phyloP scores from a whole-genome alignment of 2,888 invertebrate species.

The Pollenia labialis region DNA sequence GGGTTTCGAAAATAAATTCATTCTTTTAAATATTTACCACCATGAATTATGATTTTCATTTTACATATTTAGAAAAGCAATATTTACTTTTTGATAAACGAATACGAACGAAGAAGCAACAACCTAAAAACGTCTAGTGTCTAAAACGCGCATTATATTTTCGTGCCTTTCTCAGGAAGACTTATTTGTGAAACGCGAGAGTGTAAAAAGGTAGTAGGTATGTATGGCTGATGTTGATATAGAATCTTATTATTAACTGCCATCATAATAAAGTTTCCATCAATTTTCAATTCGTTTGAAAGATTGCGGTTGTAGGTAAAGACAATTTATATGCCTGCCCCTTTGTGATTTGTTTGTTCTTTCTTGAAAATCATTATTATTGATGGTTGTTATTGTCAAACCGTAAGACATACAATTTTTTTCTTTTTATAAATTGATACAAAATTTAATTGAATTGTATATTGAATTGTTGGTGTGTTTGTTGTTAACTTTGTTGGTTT shows the following conservation, averaged over 20 bases:
- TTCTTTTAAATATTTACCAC: background rate
- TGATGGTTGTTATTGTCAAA: conserved; percentile 41
- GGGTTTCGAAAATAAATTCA: background rate
- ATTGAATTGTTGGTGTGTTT: conserved; percentile 80
- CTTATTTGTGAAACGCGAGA: conserved; percentile 13
- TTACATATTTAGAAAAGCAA: conserved; percentile 69
- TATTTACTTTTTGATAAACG: conserved; percentile 63
- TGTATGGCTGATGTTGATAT: conserved; percentile 63
- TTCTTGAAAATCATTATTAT: conserved; percentile 23
- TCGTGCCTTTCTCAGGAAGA: conserved; percentile 25
- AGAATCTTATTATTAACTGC: conserved; percentile 61
- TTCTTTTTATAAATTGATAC: conserved; percentile 64
- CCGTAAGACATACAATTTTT: conserved; percentile 36
- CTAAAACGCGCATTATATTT: conserved; percentile 32
- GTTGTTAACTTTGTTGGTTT: conserved; percentile 76
- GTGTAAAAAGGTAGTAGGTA: background rate
- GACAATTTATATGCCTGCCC: background rate
- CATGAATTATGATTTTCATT: conserved; percentile 37
- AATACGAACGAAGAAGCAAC: conserved; percentile 1
- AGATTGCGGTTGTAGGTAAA: conserved; percentile 56
- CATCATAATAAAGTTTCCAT: conserved; percentile 61
- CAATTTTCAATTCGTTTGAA: conserved; percentile 25
- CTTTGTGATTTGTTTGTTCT: background rate
- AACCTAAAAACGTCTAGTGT: conserved; percentile 18
- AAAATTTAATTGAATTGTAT: conserved; percentile 82